phyloP scores from a whole-genome alignment of 1,140 invertebrate genomes.

The Lutraria rhynchaena region DNA sequence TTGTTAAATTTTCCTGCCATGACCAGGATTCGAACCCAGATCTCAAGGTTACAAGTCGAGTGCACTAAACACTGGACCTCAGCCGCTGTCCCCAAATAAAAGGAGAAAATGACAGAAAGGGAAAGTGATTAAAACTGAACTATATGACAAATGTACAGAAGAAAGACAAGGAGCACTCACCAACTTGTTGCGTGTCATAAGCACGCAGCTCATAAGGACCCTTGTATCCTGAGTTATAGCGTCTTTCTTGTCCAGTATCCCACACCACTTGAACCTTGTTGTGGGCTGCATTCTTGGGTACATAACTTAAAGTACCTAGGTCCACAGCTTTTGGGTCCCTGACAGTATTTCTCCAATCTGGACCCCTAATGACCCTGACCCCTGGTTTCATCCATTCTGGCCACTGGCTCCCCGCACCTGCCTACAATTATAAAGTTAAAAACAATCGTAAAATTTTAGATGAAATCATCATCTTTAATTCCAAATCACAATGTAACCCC shows the following conservation, averaged over 20 bases:
- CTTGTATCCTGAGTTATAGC: slow-evolving; percentile 41
- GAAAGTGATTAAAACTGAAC: too few species aligned
- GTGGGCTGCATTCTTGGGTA: slow-evolving; percentile 41
- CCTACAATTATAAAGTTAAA: too few species aligned
- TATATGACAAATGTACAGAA: too few species aligned
- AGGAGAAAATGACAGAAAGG: too few species aligned
- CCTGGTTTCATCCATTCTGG: slow-evolving; percentile 60
- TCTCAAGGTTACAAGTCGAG: too few species aligned
- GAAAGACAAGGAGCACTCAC: slow-evolving; percentile 24
- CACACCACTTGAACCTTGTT: slow-evolving; percentile 50
- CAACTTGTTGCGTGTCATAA: slow-evolving; percentile 55
- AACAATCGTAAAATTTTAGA: too few species aligned
- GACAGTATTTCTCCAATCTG: slow-evolving; percentile 38
- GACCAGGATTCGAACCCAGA: too few species aligned
- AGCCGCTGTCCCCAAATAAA: too few species aligned
- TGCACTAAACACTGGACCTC: too few species aligned
- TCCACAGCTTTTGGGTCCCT: slow-evolving; percentile 39
- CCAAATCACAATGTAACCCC: too few species aligned
- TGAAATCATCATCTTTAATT: too few species aligned
- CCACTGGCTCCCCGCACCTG: slow-evolving; percentile 34
- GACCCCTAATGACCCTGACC: slow-evolving; percentile 51
- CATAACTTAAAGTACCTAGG: slow-evolving; percentile 49
- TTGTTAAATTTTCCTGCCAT: too few species aligned
- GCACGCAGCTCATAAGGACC: slow-evolving; percentile 54
- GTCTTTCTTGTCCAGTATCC: slow-evolving; percentile 53